phyloP scores from a whole-genome alignment of 2,797 vertebrate genomes.

The Argentina silus region DNA sequence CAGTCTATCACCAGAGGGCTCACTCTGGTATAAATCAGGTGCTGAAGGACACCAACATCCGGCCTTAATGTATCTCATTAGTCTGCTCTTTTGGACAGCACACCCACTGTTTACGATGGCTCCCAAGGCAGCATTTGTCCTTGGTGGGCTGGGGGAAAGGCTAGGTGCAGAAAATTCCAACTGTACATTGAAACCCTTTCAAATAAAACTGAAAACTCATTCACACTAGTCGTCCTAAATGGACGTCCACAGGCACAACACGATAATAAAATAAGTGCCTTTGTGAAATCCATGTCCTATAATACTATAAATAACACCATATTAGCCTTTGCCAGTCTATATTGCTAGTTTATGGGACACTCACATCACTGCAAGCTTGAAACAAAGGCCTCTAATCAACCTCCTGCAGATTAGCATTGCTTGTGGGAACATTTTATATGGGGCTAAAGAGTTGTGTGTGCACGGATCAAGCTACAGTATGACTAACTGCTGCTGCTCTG shows the following conservation, averaged over 20 bases:
- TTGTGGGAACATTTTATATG: too few species aligned
- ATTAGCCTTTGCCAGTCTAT: neutral
- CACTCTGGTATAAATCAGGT: slow-evolving; percentile 24
- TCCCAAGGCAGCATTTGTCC: slow-evolving; percentile 27
- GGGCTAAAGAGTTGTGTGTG: neutral
- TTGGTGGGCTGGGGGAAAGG: slow-evolving; percentile 33
- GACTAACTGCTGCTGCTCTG: too few species aligned
- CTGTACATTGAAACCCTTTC: slow-evolving; percentile 24
- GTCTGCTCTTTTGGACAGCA: slow-evolving; percentile 35
- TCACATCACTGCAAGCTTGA: neutral
- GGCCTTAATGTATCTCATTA: slow-evolving; percentile 53
- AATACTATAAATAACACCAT: neutral
- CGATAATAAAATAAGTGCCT: too few species aligned
- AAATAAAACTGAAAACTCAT: slow-evolving; percentile 14
- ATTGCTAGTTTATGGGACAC: neutral
- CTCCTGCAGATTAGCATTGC: neutral
- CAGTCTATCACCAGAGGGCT: slow-evolving; percentile 24
- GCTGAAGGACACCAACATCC: slow-evolving; percentile 41
- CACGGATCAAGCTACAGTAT: too few species aligned
- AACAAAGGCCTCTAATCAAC: neutral
- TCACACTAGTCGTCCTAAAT: slow-evolving; percentile 13
- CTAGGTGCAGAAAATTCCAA: slow-evolving; percentile 23
- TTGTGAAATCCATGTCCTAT: too few species aligned
- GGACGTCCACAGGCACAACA: slow-evolving; percentile 24
- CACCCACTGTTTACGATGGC: slow-evolving; percentile 24